phyloP scores from a whole-genome alignment of 2,888 invertebrate species.

The Lamproptera curius region DNA sequence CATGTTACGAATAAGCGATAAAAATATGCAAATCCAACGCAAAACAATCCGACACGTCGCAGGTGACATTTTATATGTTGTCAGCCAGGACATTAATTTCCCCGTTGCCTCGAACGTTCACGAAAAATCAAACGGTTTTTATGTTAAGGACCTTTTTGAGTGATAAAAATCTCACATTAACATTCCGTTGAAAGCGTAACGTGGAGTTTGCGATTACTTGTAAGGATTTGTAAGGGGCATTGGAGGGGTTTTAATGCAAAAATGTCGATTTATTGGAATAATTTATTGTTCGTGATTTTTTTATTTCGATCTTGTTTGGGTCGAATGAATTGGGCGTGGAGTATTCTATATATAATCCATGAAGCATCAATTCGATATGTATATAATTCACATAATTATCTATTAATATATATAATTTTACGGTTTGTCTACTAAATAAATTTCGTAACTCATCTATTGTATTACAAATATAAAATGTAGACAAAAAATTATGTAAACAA shows the following conservation, averaged over 20 bases:
- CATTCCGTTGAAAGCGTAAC: constrained; percentile 12
- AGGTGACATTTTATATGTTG: constrained; percentile 20
- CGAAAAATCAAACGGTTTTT: constrained; percentile 13
- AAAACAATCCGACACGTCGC: constrained; percentile 19
- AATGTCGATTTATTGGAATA: background rate
- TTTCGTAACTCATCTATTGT: no score
- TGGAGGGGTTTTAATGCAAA: background rate
- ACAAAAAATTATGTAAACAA: no score
- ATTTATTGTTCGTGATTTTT: background rate
- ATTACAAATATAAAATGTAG: no score
- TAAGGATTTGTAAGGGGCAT: background rate
- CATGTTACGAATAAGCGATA: constrained; percentile 24
- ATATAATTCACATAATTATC: no score
- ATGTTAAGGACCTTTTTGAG: constrained; percentile 14
- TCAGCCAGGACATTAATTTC: constrained; percentile 20
- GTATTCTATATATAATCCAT: no score
- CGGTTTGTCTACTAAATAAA: no score
- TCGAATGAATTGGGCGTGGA: no score
- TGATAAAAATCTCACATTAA: constrained; percentile 20
- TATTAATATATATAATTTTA: no score
- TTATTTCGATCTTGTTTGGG: no score
- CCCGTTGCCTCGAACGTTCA: constrained; percentile 1
- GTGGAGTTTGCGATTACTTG: background rate
- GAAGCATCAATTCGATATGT: no score
- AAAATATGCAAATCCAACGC: constrained; percentile 24